These are phyloP conservation scores for Paradoxurus hermaphroditus DNA, from an alignment of 2,113 vertebrate species.

Conservation along the genomic window DNA sequence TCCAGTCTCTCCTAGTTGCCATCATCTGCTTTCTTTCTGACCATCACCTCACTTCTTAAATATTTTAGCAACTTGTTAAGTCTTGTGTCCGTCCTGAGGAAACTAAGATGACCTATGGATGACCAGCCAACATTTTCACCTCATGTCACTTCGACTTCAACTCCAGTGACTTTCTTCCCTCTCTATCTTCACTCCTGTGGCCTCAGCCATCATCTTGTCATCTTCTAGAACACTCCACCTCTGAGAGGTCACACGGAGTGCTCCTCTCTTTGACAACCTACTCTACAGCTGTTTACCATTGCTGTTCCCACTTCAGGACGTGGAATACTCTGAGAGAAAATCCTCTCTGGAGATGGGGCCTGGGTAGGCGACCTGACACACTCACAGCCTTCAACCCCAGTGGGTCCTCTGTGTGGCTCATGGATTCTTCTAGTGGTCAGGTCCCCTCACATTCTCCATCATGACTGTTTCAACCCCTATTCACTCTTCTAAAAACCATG, in stretches of 20 bases:
- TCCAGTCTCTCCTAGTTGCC: neutral
- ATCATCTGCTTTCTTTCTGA: neutral
- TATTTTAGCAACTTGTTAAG: neutral
- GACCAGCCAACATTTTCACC: neutral
- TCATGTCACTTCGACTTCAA: neutral
- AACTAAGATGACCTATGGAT: neutral
- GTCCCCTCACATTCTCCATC: neutral
- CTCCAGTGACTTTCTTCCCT: neutral
- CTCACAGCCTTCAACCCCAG: neutral
- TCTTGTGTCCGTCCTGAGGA: neutral
- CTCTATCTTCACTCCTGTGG: neutral
- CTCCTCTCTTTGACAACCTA: neutral
- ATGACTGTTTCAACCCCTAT: neutral
- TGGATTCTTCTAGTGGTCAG: neutral
- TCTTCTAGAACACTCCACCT: too few relatives aligned
- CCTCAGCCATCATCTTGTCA: neutral
- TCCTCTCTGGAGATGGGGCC: neutral
- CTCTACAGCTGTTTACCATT: neutral
- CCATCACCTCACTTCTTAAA: neutral
- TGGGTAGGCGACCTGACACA: neutral
- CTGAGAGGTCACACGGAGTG: neutral
- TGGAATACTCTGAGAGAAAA: neutral
- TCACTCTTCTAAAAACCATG: neutral
- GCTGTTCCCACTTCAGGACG: neutral
- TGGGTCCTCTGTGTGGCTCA: neutral